Percentiles rank a stretch among this genome's conserved stretches.
phyloP scores from a whole-genome alignment of 2,113 vertebrate genomes.

The Channa maculata region DNA sequence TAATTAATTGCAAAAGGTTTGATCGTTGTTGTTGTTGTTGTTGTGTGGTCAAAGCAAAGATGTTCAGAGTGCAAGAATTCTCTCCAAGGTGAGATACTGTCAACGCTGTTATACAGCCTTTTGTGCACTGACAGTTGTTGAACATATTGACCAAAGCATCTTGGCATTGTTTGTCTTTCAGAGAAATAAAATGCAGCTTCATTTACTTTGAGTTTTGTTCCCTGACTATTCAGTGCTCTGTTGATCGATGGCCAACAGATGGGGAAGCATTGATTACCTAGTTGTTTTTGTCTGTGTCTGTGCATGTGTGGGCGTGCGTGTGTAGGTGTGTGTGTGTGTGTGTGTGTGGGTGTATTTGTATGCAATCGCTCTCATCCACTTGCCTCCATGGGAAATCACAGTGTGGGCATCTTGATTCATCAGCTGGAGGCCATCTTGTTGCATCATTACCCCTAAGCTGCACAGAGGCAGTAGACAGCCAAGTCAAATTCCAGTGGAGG shows the following conservation, averaged over 20 bases:
- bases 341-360: background rate
- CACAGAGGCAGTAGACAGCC: slow-evolving; percentile 10
- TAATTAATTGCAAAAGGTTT: slow-evolving; percentile 86
- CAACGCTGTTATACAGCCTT: slow-evolving; percentile 66
- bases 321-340: slow-evolving; percentile 2
- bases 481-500: slow-evolving; percentile 26
- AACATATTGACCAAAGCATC: slow-evolving; percentile 76
- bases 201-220: slow-evolving; percentile 69
- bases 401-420: slow-evolving; percentile 47
- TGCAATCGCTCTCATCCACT: slow-evolving; percentile 14
- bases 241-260: slow-evolving; percentile 64
- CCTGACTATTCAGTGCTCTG: slow-evolving; percentile 59
- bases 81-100: slow-evolving; percentile 53
- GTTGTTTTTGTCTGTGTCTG: slow-evolving; percentile 9
- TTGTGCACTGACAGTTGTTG: slow-evolving; percentile 69
- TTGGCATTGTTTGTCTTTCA: slow-evolving; percentile 80
- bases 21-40: slow-evolving; percentile 41
- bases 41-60: slow-evolving; percentile 47
- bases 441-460: slow-evolving; percentile 29
- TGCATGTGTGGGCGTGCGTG: slow-evolving; percentile 10
- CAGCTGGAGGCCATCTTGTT: slow-evolving; percentile 21
- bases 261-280: slow-evolving; percentile 54
- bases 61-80: slow-evolving; percentile 46
- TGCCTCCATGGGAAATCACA: slow-evolving; percentile 40
- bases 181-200: slow-evolving; percentile 78